Evolutionary conservation across 2,888 invertebrate genomes (phyloP).

Genomic region (Mylabris sibirica): DNA sequence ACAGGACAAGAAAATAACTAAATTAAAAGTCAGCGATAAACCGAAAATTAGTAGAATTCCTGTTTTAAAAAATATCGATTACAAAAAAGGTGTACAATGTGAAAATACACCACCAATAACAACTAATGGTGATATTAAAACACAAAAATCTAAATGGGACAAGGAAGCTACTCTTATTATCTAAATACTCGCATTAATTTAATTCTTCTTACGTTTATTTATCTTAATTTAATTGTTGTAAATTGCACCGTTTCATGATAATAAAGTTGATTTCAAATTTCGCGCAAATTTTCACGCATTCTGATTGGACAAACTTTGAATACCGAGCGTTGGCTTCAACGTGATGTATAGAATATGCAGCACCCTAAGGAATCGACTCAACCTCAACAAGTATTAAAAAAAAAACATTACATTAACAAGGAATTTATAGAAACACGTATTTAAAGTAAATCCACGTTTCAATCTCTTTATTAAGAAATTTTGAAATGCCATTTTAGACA

Average conservation of each 20-base stretch:
- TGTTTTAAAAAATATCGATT: conserved; percentile 51
- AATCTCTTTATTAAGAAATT: too few relatives aligned
- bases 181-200: conserved; percentile 39
- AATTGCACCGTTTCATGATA: not conserved
- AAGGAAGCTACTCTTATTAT: conserved; percentile 57
- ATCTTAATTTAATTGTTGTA: conserved; percentile 8
- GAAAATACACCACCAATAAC: conserved; percentile 58
- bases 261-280: conserved; percentile 8
- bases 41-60: conserved; percentile 57
- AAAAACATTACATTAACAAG: too few relatives aligned
- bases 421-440: too few relatives aligned
- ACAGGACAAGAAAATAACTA: conserved; percentile 43
- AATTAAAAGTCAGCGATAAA: conserved; percentile 56
- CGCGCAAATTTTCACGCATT: not conserved
- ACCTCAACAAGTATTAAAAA: too few relatives aligned
- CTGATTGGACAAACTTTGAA: too few relatives aligned
- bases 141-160: conserved; percentile 54
- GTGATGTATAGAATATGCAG: too few relatives aligned
- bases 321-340: too few relatives aligned
- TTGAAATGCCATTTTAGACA: too few relatives aligned
- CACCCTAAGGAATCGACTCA: too few relatives aligned
- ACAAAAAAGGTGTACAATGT: conserved; percentile 51
- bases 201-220: not conserved
- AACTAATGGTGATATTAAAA: conserved; percentile 34
- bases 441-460: too few relatives aligned